Evolutionary conservation across 2,797 vertebrate genomes (phyloP), one percentile per base, ranked within the genome.

Genomic region (Alectoris magna): DNA sequence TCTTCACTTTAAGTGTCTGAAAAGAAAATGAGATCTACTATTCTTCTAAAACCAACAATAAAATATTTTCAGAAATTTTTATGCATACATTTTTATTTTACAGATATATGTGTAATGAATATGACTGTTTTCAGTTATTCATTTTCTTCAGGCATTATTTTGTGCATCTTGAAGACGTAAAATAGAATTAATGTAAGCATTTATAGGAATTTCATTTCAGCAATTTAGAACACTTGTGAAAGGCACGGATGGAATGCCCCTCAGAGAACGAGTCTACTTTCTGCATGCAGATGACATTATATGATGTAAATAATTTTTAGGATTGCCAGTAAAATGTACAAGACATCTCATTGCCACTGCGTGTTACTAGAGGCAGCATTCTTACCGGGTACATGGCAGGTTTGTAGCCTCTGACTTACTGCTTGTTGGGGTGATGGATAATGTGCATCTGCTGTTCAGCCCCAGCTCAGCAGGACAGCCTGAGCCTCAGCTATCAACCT

Each of bases 401-500:
- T 95, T 85, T 90, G 58, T 79, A 84, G 58, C 34, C n/a, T 83
- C 43, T 48, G 70, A 82, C 31, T 88, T 34, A 75, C 48, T 86
- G 49, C 71, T 76, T 1, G 36, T 48, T 87, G 29, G 39, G 87
- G 36, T 74, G 76, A 90, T 59, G 44, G 67, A 71, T 84, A 76
- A n/a, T 66, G 36, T 15, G 11, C 59, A 24, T 92, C 63, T 83
- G 48, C 43, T 76, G 14, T 11, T 44, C 39, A 76, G 84, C 55
- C 31, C 70, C 38, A 74, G 22, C 63, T 89, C 23, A 76, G 22
- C 23, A 69, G 48, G 46, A 59, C 70, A 62, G 29, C 73, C 81
- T 58, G 78, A 92, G 69, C 64, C 82, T 67, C 44, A 68, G 38
- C 58, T 93, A 79, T 94, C 84, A 92, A 93, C 85, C 87, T 62